These are phyloP conservation scores for Oxyura jamaicensis DNA, from an alignment of 2,113 vertebrate genomes.

Conservation along the genomic window DNA sequence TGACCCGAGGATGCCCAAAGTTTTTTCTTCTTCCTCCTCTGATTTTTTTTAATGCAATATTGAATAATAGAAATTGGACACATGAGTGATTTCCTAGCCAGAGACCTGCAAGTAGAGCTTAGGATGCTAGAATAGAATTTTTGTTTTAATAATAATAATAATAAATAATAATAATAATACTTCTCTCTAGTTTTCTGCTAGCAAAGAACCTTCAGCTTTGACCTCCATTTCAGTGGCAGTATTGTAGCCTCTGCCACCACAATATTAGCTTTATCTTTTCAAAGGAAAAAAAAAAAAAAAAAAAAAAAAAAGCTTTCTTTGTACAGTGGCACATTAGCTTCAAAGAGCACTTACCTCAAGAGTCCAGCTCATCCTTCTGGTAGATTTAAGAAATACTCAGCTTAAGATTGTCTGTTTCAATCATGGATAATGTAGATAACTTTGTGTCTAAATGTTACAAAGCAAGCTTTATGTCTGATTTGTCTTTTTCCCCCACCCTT, in stretches of 20 bases:
- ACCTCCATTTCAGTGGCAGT: conserved; percentile 75
- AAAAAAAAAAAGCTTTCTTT: conserved; percentile 70
- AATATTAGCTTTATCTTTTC: conserved; percentile 75
- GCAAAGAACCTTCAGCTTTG: conserved; percentile 80
- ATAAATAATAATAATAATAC: conserved; percentile 66
- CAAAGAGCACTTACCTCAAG: conserved; percentile 84
- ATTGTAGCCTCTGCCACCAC: conserved; percentile 69
- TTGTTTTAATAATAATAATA: conserved; percentile 60
- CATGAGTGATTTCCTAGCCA: conserved; percentile 58
- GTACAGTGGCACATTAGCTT: conserved; percentile 76
- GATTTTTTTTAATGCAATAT: conserved; percentile 74
- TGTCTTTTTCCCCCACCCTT: conserved; percentile 29
- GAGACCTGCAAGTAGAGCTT: conserved; percentile 8
- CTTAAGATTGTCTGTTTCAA: conserved; percentile 77
- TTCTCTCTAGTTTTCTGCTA: conserved; percentile 52
- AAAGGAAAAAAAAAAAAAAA: conserved; percentile 20
- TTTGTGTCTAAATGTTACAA: conserved; percentile 68
- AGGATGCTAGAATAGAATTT: conserved; percentile 52
- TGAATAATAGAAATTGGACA: conserved; percentile 75
- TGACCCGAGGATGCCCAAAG: conserved; percentile 82
- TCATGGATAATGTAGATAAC: conserved; percentile 70
- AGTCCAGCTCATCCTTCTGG: conserved; percentile 78
- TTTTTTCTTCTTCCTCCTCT: conserved; percentile 66
- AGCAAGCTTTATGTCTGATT: conserved; percentile 58
- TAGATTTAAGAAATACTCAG: conserved; percentile 83